phyloP scores from a whole-genome alignment of 2,797 vertebrate genomes.

The Iguana delicatissima region DNA sequence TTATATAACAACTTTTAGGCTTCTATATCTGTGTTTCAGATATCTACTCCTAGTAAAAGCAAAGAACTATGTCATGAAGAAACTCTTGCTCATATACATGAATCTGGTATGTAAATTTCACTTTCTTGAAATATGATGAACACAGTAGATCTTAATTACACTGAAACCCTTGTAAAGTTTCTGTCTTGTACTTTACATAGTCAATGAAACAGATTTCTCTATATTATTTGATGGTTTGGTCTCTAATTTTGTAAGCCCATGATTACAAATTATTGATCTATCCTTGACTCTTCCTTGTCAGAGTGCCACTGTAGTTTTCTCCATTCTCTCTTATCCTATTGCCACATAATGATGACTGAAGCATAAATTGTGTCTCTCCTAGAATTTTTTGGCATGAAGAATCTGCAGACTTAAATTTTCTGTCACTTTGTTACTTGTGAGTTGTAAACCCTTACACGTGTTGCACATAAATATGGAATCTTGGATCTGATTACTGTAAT shows the following conservation, averaged over 20 bases:
- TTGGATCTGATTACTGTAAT: not conserved
- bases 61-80: constrained; percentile 44
- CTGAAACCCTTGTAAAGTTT: not conserved
- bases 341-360: not conserved
- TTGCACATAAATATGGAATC: not conserved
- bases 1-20: constrained; percentile 64
- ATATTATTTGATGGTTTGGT: not conserved
- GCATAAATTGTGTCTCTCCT: not conserved
- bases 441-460: not conserved
- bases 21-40: constrained; percentile 44
- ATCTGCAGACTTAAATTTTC: not conserved
- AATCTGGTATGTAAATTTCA: constrained; percentile 71
- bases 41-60: constrained; percentile 62
- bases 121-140: constrained; percentile 13
- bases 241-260: not conserved
- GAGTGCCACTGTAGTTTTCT: not conserved
- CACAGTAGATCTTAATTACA: not conserved
- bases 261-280: not conserved
- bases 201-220: not conserved
- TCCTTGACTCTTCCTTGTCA: not conserved
- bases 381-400: not conserved
- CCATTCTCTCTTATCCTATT: not conserved
- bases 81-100: constrained; percentile 27
- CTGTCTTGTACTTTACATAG: not conserved
- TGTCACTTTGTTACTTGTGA: not conserved